Evolutionary conservation across 2,888 invertebrate genomes (phyloP).

Genomic region (Polia nebulosa): DNA sequence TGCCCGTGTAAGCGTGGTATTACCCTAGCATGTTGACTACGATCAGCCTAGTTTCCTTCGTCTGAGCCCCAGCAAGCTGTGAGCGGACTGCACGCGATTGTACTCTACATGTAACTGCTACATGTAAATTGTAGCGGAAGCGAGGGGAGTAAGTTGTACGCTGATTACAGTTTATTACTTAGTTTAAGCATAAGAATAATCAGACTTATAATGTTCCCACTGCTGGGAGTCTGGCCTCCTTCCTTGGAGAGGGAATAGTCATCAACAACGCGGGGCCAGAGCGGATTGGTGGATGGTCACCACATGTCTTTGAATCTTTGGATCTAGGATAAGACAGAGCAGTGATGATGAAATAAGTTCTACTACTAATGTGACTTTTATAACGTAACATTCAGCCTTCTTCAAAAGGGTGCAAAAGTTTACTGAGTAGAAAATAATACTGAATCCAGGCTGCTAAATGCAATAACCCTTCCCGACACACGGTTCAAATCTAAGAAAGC

Average conservation of each 20-base stretch:
- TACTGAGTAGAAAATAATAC: background rate
- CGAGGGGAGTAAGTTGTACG: slow-evolving; percentile 9
- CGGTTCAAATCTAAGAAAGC: background rate
- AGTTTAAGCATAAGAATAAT: too few species aligned
- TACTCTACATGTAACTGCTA: slow-evolving; percentile 6
- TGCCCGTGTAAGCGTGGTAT: background rate
- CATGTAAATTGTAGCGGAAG: slow-evolving; percentile 60
- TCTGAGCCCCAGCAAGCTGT: slow-evolving; percentile 11
- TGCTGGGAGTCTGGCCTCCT: background rate
- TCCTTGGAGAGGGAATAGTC: background rate
- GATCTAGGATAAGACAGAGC: background rate
- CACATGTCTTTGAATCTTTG: background rate
- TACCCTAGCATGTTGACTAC: slow-evolving; percentile 22
- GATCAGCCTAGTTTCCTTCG: slow-evolving; percentile 36
- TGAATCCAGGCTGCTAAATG: background rate
- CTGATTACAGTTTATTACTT: slow-evolving; percentile 2
- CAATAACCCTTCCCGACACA: background rate
- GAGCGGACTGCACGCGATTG: slow-evolving; percentile 61
- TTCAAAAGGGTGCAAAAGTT: background rate
- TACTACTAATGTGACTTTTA: too few species aligned
- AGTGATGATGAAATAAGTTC: too few species aligned
- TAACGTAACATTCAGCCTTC: background rate
- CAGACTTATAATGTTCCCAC: too few species aligned
- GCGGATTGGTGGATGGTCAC: background rate
- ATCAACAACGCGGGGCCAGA: background rate